Evolutionary conservation across 2,797 vertebrate genomes (phyloP).

Genomic region (Diglossa cyanea): DNA sequence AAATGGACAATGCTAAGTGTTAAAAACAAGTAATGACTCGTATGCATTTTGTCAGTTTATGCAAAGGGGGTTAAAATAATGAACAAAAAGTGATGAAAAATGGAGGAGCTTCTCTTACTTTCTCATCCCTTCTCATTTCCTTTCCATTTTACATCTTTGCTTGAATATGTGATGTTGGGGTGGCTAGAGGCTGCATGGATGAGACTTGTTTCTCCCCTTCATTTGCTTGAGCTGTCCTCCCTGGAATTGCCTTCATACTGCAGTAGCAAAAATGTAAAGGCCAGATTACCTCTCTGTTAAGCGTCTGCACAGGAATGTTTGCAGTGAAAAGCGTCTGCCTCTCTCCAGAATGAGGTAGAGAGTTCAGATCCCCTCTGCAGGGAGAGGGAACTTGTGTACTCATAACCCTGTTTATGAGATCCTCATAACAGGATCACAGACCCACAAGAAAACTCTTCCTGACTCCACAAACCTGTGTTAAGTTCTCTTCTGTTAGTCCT

Average conservation of each 20-base stretch:
- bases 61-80: not conserved
- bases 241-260: not conserved
- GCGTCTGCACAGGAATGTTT: not conserved
- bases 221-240: not conserved
- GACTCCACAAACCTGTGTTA: not conserved
- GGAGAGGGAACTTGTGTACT: not conserved
- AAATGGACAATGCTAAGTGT: not conserved
- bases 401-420: not conserved
- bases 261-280: not conserved
- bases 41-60: not conserved
- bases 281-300: not conserved
- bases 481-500: not conserved
- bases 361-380: not conserved
- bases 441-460: not conserved
- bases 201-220: not conserved
- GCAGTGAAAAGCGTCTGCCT: not conserved
- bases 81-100: not conserved
- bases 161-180: not conserved
- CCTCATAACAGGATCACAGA: not conserved
- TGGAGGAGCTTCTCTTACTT: not conserved
- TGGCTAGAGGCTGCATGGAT: not conserved
- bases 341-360: not conserved
- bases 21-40: not conserved
- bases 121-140: not conserved
- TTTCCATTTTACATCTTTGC: not conserved